Evolutionary conservation across 2,113 vertebrate species (phyloP).

Genomic region (Chinchilla lanigera): DNA sequence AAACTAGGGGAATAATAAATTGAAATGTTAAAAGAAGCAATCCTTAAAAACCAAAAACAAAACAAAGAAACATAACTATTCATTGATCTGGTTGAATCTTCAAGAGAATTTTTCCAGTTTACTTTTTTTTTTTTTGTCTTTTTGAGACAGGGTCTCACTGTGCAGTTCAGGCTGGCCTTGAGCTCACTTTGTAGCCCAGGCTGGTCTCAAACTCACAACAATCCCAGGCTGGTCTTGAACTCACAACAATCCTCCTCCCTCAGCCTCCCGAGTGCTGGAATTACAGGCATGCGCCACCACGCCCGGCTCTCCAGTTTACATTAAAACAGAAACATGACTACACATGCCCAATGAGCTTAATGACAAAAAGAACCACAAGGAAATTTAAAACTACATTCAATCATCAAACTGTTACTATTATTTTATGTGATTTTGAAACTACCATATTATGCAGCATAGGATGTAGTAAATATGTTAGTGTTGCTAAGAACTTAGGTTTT

Average conservation of each 20-base stretch:
- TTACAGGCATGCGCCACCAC: too few relatives aligned
- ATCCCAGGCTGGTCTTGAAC: too few relatives aligned
- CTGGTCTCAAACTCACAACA: too few relatives aligned
- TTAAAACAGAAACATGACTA: conserved; percentile 35
- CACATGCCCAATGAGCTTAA: not conserved
- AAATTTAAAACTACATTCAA: conserved; percentile 40
- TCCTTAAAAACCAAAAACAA: not conserved
- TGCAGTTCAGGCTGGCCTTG: too few relatives aligned
- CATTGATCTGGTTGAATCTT: conserved; percentile 45
- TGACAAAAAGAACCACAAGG: not conserved
- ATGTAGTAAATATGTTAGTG: conserved; percentile 24
- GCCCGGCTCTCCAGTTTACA: conserved; percentile 48
- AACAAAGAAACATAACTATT: conserved; percentile 17
- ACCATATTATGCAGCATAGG: not conserved
- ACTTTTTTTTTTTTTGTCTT: too few relatives aligned
- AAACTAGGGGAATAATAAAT: conserved; percentile 25
- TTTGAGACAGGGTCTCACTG: too few relatives aligned
- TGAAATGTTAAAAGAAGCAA: conserved; percentile 38
- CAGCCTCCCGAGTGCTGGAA: too few relatives aligned
- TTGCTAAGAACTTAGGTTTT: conserved; percentile 40
- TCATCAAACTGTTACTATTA: conserved; percentile 39
- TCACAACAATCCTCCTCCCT: too few relatives aligned
- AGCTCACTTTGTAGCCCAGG: too few relatives aligned
- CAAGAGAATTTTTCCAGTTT: conserved; percentile 49
- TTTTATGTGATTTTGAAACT: conserved; percentile 45